A percentile compares a stretch with the other conserved stretches of the same genome.
phyloP scores from a whole-genome alignment of 2,113 vertebrate genomes.

The Phaethon lepturus region DNA sequence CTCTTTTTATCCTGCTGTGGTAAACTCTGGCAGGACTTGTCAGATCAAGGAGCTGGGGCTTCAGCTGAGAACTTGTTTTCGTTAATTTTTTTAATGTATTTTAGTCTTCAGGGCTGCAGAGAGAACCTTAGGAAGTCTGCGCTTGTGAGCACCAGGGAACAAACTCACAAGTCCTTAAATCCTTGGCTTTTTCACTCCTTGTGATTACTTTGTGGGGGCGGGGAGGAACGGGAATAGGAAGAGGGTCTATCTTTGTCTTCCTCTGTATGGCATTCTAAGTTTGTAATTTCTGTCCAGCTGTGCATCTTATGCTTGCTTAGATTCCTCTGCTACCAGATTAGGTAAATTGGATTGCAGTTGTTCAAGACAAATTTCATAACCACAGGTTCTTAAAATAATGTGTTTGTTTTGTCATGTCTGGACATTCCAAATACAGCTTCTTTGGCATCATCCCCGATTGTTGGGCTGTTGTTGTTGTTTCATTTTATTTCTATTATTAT shows the following conservation, averaged over 20 bases:
- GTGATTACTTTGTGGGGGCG: not conserved
- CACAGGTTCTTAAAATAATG: not conserved
- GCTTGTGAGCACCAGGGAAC: not conserved
- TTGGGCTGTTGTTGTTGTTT: not conserved
- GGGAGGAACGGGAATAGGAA: not conserved
- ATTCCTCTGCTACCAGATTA: not conserved
- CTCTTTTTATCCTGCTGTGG: not conserved
- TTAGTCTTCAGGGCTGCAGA: not conserved
- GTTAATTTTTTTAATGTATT: not conserved
- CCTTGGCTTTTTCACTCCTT: not conserved
- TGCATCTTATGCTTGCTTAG: not conserved
- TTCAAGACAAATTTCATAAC: slow-evolving; percentile 20
- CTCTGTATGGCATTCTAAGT: not conserved
- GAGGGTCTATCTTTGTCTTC: not conserved
- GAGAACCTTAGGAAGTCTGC: not conserved
- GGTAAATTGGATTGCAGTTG: not conserved
- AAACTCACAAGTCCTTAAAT: not conserved
- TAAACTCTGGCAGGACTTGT: not conserved
- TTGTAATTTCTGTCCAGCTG: not conserved
- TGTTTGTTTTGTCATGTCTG: slow-evolving; percentile 2
- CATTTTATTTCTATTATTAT: not conserved
- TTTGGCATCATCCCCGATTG: not conserved
- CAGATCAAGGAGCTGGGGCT: not conserved
- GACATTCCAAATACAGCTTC: not conserved
- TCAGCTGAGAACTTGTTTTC: not conserved